phyloP scores from a whole-genome alignment of 1,140 invertebrate genomes.

The Neotoxoptera formosana region DNA sequence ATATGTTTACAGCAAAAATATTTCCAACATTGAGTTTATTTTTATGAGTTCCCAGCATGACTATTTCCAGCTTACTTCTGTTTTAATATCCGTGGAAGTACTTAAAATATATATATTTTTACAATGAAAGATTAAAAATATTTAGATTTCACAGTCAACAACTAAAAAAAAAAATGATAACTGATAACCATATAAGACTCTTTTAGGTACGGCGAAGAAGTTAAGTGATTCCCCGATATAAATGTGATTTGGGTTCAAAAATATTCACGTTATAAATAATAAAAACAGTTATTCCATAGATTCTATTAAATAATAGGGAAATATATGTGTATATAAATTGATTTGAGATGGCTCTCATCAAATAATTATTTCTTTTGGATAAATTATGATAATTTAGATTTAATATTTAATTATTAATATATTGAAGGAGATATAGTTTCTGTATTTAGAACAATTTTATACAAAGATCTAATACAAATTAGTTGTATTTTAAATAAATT shows the following conservation, averaged over 20 bases:
- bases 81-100: slow-evolving; percentile 31
- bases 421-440: neutral
- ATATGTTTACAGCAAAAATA: slow-evolving; percentile 36
- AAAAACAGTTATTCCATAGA: neutral
- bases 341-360: neutral
- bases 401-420: too few relatives aligned
- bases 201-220: neutral
- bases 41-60: slow-evolving; percentile 16
- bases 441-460: neutral
- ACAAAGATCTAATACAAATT: neutral
- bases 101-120: slow-evolving; percentile 4
- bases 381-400: neutral
- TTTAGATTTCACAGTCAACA: neutral
- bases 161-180: slow-evolving; percentile 25
- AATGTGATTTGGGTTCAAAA: neutral
- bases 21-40: slow-evolving; percentile 24
- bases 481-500: neutral
- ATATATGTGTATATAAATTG: neutral
- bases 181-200: neutral
- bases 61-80: slow-evolving; percentile 30
- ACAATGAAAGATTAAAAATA: neutral
- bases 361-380: neutral
- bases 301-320: neutral
- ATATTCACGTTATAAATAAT: neutral
- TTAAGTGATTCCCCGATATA: neutral